Base-by-base conservation (phyloP, 2,888 invertebrate genomes). In the Spilarctia lutea region DNA sequence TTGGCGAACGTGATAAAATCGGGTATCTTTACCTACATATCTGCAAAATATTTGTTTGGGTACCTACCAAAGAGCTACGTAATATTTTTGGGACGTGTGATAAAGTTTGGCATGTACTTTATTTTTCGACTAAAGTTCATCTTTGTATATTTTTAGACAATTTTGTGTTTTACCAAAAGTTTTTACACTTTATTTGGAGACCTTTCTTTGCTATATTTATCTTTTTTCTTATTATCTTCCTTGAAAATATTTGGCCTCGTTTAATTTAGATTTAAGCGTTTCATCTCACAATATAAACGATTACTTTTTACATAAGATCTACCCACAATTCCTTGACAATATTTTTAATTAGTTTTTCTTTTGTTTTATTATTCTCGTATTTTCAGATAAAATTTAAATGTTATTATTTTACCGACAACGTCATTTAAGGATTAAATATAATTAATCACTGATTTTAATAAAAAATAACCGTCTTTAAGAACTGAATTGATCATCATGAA, bases 1-100 rank as follows among this genome's bases (percentile, higher is more conserved):
- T 79, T 77, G 77, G 78, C 56, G 65, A 73, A 77, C 76, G 77
- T 78, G 83, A 81, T 85, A 81, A 83, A 84, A 76, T 74, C 79
- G 72, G 74, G 69, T 77, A 76, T 83, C 79, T 79, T 45, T 77
- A 76, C 74, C 69, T 65, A 79, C 66, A 65, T 82, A 81, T 81
- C 81, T 73, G 68, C 69, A 72, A 78, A 83, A 83, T 83, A 81
- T 84, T 77, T 82, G 75, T 74, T 78, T 71, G 74, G 73, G 71
- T 75, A 78, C 73, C 71, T 72, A 69, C 60, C 69, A 66, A 70
- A 68, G 33, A 56, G 75, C 68, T 75, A 75, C 52, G 30, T 76
- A 84, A 74, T 75, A 78, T 79, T 75, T 77, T 77, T 77, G 24
- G 66, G 76, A 70, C n/a, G 65, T 65, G 69, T 69, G 77, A 79